These are phyloP conservation scores for Eupithecia inturbata DNA, from an alignment of 2,888 invertebrate genomes.

Conservation along the genomic window DNA sequence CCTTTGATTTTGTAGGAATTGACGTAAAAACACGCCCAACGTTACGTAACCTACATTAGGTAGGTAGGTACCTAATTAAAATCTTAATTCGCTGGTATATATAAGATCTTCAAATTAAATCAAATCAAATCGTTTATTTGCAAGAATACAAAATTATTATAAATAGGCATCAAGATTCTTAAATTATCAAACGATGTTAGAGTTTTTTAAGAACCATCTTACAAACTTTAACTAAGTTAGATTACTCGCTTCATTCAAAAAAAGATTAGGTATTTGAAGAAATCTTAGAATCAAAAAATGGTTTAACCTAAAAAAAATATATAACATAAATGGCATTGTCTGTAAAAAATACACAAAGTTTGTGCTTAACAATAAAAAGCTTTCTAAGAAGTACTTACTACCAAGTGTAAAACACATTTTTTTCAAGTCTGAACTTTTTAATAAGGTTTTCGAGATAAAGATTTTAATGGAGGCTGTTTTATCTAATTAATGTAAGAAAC, in stretches of 20 bases:
- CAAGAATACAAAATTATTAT: too few species aligned
- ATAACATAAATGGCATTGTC: neutral
- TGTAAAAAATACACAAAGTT: neutral
- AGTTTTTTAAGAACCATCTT: neutral
- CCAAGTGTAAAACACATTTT: slow-evolving; percentile 1
- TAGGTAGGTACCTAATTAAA: neutral
- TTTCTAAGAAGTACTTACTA: neutral
- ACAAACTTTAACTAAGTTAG: neutral
- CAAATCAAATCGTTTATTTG: too few species aligned
- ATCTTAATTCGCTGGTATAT: too few species aligned
- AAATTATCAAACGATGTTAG: neutral
- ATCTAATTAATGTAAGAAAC: neutral
- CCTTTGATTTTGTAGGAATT: neutral
- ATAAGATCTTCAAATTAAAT: too few species aligned
- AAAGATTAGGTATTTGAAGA: neutral
- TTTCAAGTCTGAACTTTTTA: slow-evolving; percentile 12
- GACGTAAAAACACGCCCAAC: neutral
- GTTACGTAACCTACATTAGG: neutral
- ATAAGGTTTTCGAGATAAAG: slow-evolving; percentile 13
- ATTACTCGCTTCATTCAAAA: neutral
- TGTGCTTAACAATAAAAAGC: neutral
- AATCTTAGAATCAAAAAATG: neutral
- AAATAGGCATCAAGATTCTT: too few species aligned
- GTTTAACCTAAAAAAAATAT: neutral
- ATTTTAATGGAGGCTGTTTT: slow-evolving; percentile 14